These are phyloP conservation scores for Machimus rusticus DNA, from an alignment of 2,888 invertebrate genomes.

Conservation along the genomic window DNA sequence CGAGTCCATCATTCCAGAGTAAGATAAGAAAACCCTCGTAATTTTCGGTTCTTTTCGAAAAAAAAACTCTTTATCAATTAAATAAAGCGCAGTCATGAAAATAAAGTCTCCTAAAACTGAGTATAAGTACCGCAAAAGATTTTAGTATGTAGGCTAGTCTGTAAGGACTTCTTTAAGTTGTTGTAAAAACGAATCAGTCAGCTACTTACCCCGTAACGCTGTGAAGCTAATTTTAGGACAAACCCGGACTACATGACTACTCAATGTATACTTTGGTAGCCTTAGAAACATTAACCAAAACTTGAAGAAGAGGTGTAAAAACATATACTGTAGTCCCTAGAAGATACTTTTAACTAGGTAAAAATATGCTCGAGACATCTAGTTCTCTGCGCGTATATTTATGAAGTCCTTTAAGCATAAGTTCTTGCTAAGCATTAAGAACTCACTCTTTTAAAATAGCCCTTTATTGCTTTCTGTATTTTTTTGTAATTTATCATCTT, in stretches of 20 bases:
- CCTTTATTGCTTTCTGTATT: background rate
- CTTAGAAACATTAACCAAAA: background rate
- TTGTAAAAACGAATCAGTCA: slow-evolving; percentile 22
- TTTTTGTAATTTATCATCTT: background rate
- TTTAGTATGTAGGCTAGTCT: slow-evolving; percentile 16
- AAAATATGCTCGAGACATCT: background rate
- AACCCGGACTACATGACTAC: background rate
- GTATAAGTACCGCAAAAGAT: slow-evolving; percentile 1
- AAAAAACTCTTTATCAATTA: background rate
- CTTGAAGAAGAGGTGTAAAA: background rate
- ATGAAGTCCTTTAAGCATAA: background rate
- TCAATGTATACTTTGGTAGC: background rate
- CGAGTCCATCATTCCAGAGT: slow-evolving; percentile 50
- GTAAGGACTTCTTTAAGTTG: slow-evolving; percentile 17
- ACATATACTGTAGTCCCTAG: background rate
- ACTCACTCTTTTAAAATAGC: background rate
- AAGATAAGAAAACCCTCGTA: slow-evolving; percentile 10
- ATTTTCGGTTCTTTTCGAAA: background rate
- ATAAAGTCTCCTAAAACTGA: slow-evolving; percentile 21
- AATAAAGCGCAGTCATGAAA: slow-evolving; percentile 13
- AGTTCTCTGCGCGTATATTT: background rate
- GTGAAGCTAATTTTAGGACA: slow-evolving; percentile 18
- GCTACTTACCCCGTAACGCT: slow-evolving; percentile 5
- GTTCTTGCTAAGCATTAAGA: background rate
- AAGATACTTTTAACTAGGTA: background rate